phyloP scores from a whole-genome alignment of 2,888 invertebrate genomes.

The Trachelus troglodyta region DNA sequence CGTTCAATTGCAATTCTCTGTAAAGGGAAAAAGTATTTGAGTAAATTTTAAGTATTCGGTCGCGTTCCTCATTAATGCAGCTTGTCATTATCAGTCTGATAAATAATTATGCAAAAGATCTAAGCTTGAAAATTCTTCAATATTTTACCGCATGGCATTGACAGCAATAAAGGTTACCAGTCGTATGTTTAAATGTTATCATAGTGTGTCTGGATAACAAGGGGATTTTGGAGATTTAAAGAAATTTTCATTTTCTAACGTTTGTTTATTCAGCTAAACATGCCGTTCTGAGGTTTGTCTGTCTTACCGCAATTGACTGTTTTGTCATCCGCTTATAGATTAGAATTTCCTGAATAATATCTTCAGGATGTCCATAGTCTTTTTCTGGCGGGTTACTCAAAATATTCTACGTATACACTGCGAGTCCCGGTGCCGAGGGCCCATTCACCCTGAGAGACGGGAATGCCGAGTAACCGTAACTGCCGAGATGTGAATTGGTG shows the following conservation, averaged over 20 bases:
- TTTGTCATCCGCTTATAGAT: neutral
- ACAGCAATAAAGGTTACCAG: neutral
- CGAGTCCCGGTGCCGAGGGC: neutral
- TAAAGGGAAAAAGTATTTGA: neutral
- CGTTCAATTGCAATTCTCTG: neutral
- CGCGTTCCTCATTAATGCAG: neutral
- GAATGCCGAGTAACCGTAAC: slow-evolving; percentile 32
- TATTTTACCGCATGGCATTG: neutral
- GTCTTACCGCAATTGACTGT: neutral
- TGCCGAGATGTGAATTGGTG: slow-evolving; percentile 39
- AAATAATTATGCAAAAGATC: neutral
- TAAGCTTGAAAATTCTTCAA: neutral
- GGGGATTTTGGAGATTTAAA: neutral
- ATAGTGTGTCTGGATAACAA: too few species aligned
- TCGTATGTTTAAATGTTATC: neutral
- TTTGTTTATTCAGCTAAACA: neutral
- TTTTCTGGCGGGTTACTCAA: neutral
- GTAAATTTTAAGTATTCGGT: neutral
- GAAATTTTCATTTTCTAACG: too few species aligned
- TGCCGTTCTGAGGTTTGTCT: neutral
- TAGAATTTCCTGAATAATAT: neutral
- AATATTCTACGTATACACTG: neutral
- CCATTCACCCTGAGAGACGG: neutral
- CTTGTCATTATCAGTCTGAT: neutral
- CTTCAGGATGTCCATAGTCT: neutral